Base-by-base conservation (phyloP, 1,140 invertebrate species). In the Drosophila nikananu region DNA sequence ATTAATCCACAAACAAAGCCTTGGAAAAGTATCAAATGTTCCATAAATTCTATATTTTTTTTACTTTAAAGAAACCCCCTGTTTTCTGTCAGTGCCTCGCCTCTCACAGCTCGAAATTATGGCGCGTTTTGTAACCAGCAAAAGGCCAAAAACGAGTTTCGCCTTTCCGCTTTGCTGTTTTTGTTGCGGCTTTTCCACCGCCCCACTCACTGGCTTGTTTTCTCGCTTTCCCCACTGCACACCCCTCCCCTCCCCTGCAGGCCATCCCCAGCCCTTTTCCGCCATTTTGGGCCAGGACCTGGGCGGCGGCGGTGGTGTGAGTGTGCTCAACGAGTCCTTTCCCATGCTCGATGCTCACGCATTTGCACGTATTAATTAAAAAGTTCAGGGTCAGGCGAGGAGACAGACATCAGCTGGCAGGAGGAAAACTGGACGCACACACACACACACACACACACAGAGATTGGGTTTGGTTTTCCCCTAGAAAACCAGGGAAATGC, bases 331-430 rank as follows among this genome's bases (percentile, higher is more conserved):
- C 70, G 59, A 74, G 72, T 60, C 70, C 59, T 42, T 74, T 63
- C 70, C 70, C 55, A 55, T 75, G 70, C 72, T 55, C 72, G 41
- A 75, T 75, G 72, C 58, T 75, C 63, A 77, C 73, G 75, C 64
- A 77, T 57, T 77, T 77, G 75, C 74, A 77, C 57, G 57, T 68
- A 77, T 77, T 77, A 77, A 77, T 77, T 77, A 77, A 70, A 73
- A 77, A 77, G 75, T 77, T 77, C 74, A 61, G 75, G 75, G 74
- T 77, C 75, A 72, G 54, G 67, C 49, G 54, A 27, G 51, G n/a
- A 39, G 75, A 71, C 77, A 68, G 71, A 80, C 76, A 66, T 64
- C 74, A 63, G 68, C 51, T 79, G 80, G 73, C 62, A 44, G 67
- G 54, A 1, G 5, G 9, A 30, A n/a, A 13, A 1, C 48, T 15